Base-by-base conservation (phyloP, 2,888 invertebrate species). In the Netelia virgata region DNA sequence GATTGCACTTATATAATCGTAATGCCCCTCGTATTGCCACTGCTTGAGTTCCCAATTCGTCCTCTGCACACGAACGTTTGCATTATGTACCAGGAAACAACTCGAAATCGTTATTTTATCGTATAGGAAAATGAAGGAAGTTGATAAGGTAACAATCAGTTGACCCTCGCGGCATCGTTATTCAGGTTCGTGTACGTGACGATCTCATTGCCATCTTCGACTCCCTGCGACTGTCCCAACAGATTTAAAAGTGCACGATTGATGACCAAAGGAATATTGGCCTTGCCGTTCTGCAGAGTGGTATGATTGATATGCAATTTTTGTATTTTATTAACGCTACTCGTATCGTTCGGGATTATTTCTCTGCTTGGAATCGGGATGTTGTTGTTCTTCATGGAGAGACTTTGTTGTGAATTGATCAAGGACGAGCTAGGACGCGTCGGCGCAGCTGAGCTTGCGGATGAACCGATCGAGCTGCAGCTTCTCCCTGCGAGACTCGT, bases 211-310 rank as follows among this genome's bases (percentile, higher is more conserved):
- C 87, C 86, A 41, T 92, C 91, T 1, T 92, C 92, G 11, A 90
- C 84, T 14, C 89, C 89, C 6, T 92, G 90, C 14, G 91, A 90
- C 76, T 92, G 93, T 68, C 90, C 90, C 20, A 92, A 82, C 43
- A 92, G 88, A 89, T 93, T 93, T 28, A 92, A 86, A n/a, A 93
- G 86, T 2, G 91, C 90, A 3, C 84, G 73, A 78, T 92, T 93
- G 86, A 92, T 92, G 50, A 92, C 92, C 68, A 93, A 84, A 2
- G 93, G 93, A 83, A 93, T 93, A 84, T 93, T 93, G 0, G 93
- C 91, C 83, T 91, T 92, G 14, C 90, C 89, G 20, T 87, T 91
- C 78, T 92, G 92, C 50, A 93, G 78, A 57, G 83, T 91, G 0
- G 90, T 88, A 63, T 92, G 90, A 61, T 86, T 90, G 74, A 90